Evolutionary conservation across 2,113 vertebrate species (phyloP).

Genomic region (Boulengeromyrus knoepffleri): DNA sequence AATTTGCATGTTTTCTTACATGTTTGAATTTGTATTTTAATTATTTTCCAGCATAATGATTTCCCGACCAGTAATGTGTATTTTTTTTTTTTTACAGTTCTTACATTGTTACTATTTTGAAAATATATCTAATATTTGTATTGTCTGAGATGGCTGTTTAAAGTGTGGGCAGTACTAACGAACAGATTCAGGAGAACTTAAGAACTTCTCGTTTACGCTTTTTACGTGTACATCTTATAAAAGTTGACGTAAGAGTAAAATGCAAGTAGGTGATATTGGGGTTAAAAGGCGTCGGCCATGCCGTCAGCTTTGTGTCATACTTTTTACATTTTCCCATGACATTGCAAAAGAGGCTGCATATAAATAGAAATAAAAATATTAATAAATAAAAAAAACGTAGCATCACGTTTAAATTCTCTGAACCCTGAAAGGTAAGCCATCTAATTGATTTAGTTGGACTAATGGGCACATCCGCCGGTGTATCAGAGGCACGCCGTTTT

Average conservation of each 20-base stretch:
- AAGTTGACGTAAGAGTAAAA: background rate
- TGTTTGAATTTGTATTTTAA: background rate
- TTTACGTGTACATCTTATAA: background rate
- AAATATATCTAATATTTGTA: background rate
- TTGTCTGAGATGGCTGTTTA: background rate
- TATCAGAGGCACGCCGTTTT: slow-evolving; percentile 46
- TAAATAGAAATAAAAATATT: background rate
- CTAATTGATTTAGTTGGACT: slow-evolving; percentile 63
- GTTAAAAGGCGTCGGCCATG: background rate
- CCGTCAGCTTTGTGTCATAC: background rate
- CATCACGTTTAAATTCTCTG: slow-evolving; percentile 4
- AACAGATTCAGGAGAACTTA: background rate
- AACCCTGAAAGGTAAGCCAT: background rate
- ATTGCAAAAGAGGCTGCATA: background rate
- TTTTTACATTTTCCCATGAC: background rate
- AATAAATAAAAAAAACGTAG: slow-evolving; percentile 43
- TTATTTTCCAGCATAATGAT: background rate
- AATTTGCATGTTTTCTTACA: background rate
- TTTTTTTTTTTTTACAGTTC: background rate
- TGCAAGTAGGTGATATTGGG: background rate
- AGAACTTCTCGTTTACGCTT: background rate
- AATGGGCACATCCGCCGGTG: slow-evolving; percentile 45
- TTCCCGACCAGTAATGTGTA: background rate
- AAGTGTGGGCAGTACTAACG: background rate
- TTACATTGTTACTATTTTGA: background rate